Base-by-base conservation (phyloP, 2,113 vertebrate genomes). In the Rhineura floridana region DNA sequence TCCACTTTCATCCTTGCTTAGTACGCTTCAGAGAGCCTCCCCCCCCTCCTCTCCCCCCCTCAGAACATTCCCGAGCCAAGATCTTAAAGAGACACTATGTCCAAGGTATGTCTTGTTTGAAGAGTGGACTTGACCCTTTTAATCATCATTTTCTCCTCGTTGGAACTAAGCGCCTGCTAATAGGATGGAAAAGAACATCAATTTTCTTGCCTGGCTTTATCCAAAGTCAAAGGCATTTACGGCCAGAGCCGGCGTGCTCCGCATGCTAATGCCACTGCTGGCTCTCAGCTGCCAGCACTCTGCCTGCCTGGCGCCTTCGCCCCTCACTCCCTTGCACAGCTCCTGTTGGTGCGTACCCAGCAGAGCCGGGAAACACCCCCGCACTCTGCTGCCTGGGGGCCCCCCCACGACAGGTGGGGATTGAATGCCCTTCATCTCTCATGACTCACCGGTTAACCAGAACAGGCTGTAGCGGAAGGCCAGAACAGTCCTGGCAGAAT, bases 161-260 rank as follows among this genome's bases (percentile, higher is more conserved):
- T 94, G 91, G 94, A 94, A 91, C 92, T 95, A 95, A 95, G 91
- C 94, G 90, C 92, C 83, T 1, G 15, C 89, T 96, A 95, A 95
- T 93, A 94, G 95, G 94, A 95, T 95, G 94, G 93, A 95, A 96
- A 95, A 95, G 94, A 94, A 95, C 95, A 95, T 96, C 92, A 95
- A 94, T 96, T 95, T 95, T 93, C 93, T 92, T 93, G 93, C 94
- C 93, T 95, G 94, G 95, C 93, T 95, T 96, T 96, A 95, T 94
- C 94, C 95, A 95, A 95, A 93, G 94, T 94, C 93, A 93, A 95
- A 95, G 95, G 94, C 94, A 95, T 94, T 95, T 92, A 91, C 36
- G 84, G 93, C 90, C 94, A 91, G 89, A 0, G 15, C 85, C 42
- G 6, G 52, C 91, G 90, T 95, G 95, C 93, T 95, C 73, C 0